These are phyloP conservation scores for Achlya flavicornis DNA, from an alignment of 2,888 invertebrate genomes.

Conservation along the genomic window DNA sequence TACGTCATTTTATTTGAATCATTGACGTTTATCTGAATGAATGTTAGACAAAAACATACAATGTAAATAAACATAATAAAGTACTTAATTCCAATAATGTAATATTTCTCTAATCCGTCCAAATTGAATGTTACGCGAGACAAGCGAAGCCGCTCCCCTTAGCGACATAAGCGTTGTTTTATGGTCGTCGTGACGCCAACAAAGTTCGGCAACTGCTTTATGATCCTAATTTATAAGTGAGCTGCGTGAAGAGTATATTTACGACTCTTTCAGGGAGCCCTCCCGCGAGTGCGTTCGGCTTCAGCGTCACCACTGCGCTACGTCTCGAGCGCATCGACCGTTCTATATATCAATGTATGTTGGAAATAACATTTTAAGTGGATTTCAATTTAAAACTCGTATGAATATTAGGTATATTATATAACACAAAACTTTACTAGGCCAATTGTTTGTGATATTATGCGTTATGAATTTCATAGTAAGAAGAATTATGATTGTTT, in stretches of 20 bases:
- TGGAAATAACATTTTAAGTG: neutral
- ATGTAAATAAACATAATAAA: too few relatives aligned
- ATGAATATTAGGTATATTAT: too few relatives aligned
- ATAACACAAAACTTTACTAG: too few relatives aligned
- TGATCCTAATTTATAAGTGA: conserved; percentile 84
- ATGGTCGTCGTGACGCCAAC: conserved; percentile 79
- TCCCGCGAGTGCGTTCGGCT: conserved; percentile 75
- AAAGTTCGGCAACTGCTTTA: conserved; percentile 83
- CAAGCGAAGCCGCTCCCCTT: conserved; percentile 59
- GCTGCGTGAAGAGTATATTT: conserved; percentile 74
- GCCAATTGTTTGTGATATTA: too few relatives aligned
- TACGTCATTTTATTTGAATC: too few relatives aligned
- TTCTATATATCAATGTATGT: conserved; percentile 11
- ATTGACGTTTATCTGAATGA: too few relatives aligned
- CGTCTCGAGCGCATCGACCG: neutral
- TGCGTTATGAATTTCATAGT: too few relatives aligned
- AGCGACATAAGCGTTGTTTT: conserved; percentile 76
- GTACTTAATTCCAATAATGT: neutral
- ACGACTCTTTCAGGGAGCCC: conserved; percentile 75
- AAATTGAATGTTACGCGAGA: conserved; percentile 72
- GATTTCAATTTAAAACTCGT: too few relatives aligned
- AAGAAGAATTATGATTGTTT: too few relatives aligned
- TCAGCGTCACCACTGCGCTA: conserved; percentile 14
- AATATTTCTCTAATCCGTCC: conserved; percentile 41
- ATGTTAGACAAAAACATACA: too few relatives aligned